phyloP scores from a whole-genome alignment of 2,113 vertebrate species.

The Percopsis transmontana region DNA sequence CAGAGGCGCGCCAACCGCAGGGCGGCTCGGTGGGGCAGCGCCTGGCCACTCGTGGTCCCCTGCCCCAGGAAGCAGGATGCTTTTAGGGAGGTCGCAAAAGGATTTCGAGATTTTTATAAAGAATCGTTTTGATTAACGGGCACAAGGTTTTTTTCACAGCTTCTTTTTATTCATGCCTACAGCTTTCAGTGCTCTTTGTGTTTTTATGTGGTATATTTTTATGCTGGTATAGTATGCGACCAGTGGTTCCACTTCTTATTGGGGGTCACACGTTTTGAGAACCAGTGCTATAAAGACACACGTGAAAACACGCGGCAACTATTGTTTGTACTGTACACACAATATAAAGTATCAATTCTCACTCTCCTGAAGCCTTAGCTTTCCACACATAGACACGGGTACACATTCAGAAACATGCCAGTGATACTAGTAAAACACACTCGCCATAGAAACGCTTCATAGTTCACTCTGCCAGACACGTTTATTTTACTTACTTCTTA shows the following conservation, averaged over 20 bases:
- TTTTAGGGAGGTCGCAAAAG: too few species aligned
- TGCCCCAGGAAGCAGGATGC: not conserved
- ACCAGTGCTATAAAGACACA: not conserved
- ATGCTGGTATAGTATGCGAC: too few species aligned
- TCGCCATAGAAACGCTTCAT: slow-evolving; percentile 52
- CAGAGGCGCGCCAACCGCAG: slow-evolving; percentile 43
- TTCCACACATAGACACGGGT: too few species aligned
- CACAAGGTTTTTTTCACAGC: too few species aligned
- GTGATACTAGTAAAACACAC: slow-evolving; percentile 24
- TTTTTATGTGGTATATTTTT: too few species aligned
- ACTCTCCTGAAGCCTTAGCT: too few species aligned
- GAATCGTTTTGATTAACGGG: too few species aligned
- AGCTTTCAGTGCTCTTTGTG: too few species aligned
- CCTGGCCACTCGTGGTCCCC: not conserved
- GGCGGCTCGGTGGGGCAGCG: slow-evolving; percentile 44
- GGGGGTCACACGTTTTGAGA: too few species aligned
- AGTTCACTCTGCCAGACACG: slow-evolving; percentile 67
- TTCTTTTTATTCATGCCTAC: too few species aligned
- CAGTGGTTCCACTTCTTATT: too few species aligned
- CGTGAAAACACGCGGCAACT: not conserved
- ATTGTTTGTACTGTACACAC: not conserved
- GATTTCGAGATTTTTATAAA: too few species aligned
- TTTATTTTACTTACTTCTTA: slow-evolving; percentile 67
- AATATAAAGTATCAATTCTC: not conserved
- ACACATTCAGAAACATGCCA: slow-evolving; percentile 24